Evolutionary conservation across 2,888 invertebrate genomes (phyloP).

Genomic region (Hydraecia micacea): DNA sequence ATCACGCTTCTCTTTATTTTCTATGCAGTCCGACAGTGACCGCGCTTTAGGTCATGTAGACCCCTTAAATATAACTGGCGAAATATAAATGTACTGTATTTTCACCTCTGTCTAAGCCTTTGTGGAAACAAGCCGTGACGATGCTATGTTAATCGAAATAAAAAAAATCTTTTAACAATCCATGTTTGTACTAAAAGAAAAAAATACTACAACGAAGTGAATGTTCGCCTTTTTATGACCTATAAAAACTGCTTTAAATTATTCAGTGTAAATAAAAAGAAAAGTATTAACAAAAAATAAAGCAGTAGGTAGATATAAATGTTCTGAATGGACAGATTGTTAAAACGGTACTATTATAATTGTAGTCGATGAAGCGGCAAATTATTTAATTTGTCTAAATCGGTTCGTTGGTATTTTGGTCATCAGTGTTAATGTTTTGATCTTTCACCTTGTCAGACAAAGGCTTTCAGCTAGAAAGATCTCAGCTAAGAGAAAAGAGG

Average conservation of each 20-base stretch:
- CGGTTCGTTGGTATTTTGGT: constrained; percentile 19
- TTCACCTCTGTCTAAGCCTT: not conserved
- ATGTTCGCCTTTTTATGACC: constrained; percentile 45
- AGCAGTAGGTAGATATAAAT: constrained; percentile 36
- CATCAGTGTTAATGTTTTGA: constrained; percentile 25
- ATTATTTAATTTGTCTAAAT: constrained; percentile 43
- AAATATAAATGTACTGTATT: too few species aligned
- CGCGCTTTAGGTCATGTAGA: too few species aligned
- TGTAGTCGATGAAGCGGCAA: constrained; percentile 49
- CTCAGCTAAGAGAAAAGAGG: not conserved
- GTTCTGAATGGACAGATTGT: constrained; percentile 41
- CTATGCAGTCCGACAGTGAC: too few species aligned
- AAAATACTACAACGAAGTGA: constrained; percentile 35
- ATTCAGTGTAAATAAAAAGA: constrained; percentile 32
- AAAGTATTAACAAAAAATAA: constrained; percentile 36
- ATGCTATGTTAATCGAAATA: constrained; percentile 1
- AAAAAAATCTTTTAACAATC: constrained; percentile 4
- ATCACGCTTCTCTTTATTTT: too few species aligned
- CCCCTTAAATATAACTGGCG: too few species aligned
- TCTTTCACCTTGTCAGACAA: constrained; percentile 3
- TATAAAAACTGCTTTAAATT: constrained; percentile 55
- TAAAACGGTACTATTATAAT: constrained; percentile 41
- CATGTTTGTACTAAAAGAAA: constrained; percentile 20
- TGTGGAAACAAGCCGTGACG: too few species aligned
- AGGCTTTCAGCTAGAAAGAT: not conserved